Evolutionary conservation across 2,888 invertebrate species (phyloP), one percentile per base, ranked within the genome.

Genomic region (Pseudococcus longispinus): DNA sequence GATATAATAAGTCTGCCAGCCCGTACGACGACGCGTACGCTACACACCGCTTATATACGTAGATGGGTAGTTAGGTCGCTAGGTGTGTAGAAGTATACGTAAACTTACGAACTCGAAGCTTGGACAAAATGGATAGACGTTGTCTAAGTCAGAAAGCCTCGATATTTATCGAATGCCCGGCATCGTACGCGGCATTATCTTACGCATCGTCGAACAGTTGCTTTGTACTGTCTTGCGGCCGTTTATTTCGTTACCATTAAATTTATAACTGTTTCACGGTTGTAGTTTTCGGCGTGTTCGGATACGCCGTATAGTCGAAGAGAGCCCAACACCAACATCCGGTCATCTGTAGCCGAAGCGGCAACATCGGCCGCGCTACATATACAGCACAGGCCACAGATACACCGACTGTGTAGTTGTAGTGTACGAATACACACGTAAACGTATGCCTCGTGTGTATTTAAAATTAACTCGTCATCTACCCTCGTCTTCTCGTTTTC

Each of bases 231-330:
- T 80, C 80, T 42, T 80, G 37, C 46, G 83, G 65, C 65, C 83
- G 29, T 46, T 46, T 83, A 83, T 83, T 83, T 51, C 46, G 83
- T 51, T 46, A 51, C 83, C 44, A 51, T 83, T 51, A 83, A 83
- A 83, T 83, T 83, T 83, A 83, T 83, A 83, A 83, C 83, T 83
- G 83, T 83, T 83, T 83, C 83, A 83, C 83, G 83, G 83, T 83
- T 83, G 83, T 83, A 83, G 83, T 83, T 83, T 60, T 83, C 42
- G 83, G 83, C 44, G 44, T 37, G 37, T 46, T 51, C 51, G 51
- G 51, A 83, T 51, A 83, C 83, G 26, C 51, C 51, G 26, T 8
- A 15, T 13, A 44, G 26, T 23, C 83, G 51, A 83, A 51, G 46
- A 83, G 46, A 51, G n/a, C 44, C 51, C 46, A 83, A 83, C 83